A percentile compares a stretch with the other conserved stretches of the same genome.
These are phyloP conservation scores for Syngnathoides biaculeatus DNA, from an alignment of 2,113 vertebrate genomes.

Conservation along the genomic window DNA sequence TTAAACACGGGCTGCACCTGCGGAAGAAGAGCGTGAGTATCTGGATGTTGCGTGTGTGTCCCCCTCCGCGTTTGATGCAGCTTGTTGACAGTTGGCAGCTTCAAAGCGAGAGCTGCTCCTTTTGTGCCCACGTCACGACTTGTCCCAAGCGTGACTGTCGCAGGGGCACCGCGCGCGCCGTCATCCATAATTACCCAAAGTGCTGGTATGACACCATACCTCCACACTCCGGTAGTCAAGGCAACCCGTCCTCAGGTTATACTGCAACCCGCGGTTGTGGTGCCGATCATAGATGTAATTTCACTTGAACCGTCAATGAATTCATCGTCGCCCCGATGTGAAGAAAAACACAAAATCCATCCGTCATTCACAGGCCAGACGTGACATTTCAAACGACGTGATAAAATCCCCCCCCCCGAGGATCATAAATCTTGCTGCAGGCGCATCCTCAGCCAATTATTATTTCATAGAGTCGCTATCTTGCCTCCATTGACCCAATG, in stretches of 20 bases:
- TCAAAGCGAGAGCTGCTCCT: background rate
- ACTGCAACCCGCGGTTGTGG: constrained; percentile 9
- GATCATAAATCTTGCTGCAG: background rate
- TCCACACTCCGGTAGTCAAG: constrained; percentile 62
- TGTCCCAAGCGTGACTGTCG: constrained; percentile 46
- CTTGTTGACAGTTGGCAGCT: background rate
- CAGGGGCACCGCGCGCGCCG: constrained; percentile 32
- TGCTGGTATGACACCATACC: constrained; percentile 50
- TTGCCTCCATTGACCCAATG: background rate
- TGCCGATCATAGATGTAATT: background rate
- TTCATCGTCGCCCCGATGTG: background rate
- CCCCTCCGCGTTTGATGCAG: constrained; percentile 29
- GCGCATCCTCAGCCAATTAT: background rate
- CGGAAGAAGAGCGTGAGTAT: constrained; percentile 86
- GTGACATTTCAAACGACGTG: background rate
- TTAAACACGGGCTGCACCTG: constrained; percentile 90
- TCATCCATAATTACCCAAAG: constrained; percentile 37
- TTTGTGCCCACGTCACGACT: constrained; percentile 62
- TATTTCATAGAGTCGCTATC: background rate
- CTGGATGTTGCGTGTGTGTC: background rate
- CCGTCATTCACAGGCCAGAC: background rate
- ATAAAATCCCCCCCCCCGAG: background rate
- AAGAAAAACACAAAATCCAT: background rate
- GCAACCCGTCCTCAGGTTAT: constrained; percentile 42
- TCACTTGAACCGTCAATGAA: background rate